These are phyloP conservation scores for Diaperis boleti DNA, from an alignment of 2,888 invertebrate genomes.

Conservation along the genomic window DNA sequence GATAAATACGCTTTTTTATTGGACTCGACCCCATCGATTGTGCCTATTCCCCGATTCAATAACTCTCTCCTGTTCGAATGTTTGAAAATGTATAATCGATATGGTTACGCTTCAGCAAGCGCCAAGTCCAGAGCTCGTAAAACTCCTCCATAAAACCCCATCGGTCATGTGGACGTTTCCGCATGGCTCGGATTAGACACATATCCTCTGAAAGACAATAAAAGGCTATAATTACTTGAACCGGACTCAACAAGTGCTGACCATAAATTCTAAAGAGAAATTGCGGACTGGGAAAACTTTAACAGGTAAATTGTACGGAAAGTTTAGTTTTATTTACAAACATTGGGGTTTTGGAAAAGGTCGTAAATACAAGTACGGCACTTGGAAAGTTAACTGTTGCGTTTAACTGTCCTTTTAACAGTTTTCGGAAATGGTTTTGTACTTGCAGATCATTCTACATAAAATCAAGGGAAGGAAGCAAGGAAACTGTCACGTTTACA, in stretches of 20 bases:
- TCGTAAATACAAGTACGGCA: too few relatives aligned
- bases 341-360: too few relatives aligned
- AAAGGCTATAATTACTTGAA: background rate
- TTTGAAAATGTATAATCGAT: constrained; percentile 4
- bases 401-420: too few relatives aligned
- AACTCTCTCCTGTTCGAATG: background rate
- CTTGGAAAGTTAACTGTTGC: too few relatives aligned
- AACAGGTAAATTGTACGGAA: too few relatives aligned
- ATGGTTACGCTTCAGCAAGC: background rate
- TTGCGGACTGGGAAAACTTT: too few relatives aligned
- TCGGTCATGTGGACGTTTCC: constrained; percentile 3
- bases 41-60: constrained; percentile 4
- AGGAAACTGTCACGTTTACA: too few relatives aligned
- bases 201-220: background rate
- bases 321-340: too few relatives aligned
- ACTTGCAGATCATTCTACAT: too few relatives aligned
- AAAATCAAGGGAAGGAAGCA: too few relatives aligned
- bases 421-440: too few relatives aligned
- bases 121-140: constrained; percentile 3
- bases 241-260: constrained; percentile 1
- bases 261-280: background rate
- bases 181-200: background rate
- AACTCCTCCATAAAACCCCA: constrained; percentile 1
- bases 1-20: background rate
- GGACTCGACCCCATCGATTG: background rate